Percentiles rank a stretch among this genome's conserved stretches.
Conservation (phyloP, 1,140 invertebrate genomes). For the Zaprionus inermis region DNA sequence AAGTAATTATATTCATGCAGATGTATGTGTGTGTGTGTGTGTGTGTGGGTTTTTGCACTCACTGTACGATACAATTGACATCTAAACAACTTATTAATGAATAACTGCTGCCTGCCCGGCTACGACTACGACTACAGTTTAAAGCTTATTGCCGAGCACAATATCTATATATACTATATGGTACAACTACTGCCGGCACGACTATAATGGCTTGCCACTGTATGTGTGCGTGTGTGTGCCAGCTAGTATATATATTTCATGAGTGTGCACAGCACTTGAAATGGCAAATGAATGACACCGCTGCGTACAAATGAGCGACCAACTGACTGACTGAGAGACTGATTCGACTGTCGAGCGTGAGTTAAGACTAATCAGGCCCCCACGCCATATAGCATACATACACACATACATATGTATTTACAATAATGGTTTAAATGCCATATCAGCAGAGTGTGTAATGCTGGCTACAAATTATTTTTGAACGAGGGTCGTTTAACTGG, state of each 20-base stretch:
- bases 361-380: constrained; percentile 80
- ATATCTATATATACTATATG: constrained; percentile 16
- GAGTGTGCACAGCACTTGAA: constrained; percentile 76
- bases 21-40: constrained; percentile 24
- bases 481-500: constrained; percentile 34
- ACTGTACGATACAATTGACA: constrained; percentile 72
- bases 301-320: constrained; percentile 60
- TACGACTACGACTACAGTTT: constrained; percentile 60
- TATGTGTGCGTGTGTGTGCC: constrained; percentile 26
- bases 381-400: constrained; percentile 42
- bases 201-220: constrained; percentile 40
- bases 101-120: constrained; percentile 56
- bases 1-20: constrained; percentile 37
- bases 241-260: constrained; percentile 32
- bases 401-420: constrained; percentile 33
- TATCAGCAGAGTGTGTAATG: constrained; percentile 72
- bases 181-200: constrained; percentile 56
- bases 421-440: constrained; percentile 78
- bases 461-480: constrained; percentile 73
- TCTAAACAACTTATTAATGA: constrained; percentile 80
- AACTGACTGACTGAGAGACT: constrained; percentile 41
- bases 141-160: constrained; percentile 67
- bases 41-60: constrained; percentile 45
- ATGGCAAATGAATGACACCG: constrained; percentile 79
- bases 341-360: constrained; percentile 55